Evolutionary conservation across 2,797 vertebrate species (phyloP).

Genomic region (Smutsia temminckii): DNA sequence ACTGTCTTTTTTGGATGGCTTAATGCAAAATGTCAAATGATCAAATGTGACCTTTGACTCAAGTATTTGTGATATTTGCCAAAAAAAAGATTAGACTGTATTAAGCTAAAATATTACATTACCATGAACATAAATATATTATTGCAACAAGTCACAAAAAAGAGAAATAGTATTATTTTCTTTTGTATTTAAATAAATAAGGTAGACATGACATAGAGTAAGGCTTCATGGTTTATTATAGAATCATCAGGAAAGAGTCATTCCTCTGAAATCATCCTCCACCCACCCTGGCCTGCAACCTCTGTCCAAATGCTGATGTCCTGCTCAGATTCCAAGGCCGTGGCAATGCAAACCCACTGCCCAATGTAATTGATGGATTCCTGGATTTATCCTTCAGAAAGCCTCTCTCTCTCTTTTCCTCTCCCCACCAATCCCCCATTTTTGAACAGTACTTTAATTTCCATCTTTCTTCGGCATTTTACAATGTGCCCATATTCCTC

Average conservation of each 20-base stretch:
- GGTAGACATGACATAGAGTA: neutral
- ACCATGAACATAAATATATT: constrained; percentile 27
- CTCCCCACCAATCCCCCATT: neutral
- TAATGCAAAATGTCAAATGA: constrained; percentile 53
- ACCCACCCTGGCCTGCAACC: neutral
- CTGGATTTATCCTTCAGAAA: neutral
- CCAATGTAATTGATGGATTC: neutral
- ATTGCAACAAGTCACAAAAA: neutral
- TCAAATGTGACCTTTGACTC: constrained; percentile 44
- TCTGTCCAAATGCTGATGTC: neutral
- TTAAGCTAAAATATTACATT: constrained; percentile 38
- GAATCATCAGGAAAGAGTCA: neutral
- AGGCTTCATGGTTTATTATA: neutral
- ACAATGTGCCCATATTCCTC: neutral
- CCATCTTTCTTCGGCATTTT: neutral
- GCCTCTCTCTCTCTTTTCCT: neutral
- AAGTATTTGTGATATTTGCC: constrained; percentile 44
- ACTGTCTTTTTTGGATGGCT: constrained; percentile 24
- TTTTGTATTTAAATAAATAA: constrained; percentile 37
- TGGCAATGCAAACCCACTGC: neutral
- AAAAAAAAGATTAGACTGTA: neutral
- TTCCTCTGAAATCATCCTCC: neutral
- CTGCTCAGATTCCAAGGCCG: neutral
- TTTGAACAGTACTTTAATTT: neutral
- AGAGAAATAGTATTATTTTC: neutral